These are phyloP conservation scores for Puma concolor DNA, from an alignment of 2,113 vertebrate species.

Conservation along the genomic window DNA sequence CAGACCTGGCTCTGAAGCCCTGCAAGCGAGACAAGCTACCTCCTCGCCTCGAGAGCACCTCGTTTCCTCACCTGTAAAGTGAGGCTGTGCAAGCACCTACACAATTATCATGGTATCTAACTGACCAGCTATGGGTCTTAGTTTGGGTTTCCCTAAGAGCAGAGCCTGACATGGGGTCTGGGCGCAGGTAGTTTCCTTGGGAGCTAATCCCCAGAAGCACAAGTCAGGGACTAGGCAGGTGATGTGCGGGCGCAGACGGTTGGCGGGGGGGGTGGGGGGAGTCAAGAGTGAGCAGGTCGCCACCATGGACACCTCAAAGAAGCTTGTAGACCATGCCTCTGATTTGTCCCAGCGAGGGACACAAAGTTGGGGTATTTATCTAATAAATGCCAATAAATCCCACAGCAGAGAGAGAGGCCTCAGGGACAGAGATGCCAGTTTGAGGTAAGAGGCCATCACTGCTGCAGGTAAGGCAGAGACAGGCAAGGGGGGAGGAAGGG, in stretches of 20 bases:
- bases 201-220: not conserved
- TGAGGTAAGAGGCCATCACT: not conserved
- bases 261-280: not conserved
- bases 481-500: not conserved
- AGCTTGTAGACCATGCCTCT: accelerated
- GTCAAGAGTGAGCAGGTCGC: not conserved
- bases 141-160: not conserved
- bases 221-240: not conserved
- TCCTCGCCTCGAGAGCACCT: not conserved
- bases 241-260: no score
- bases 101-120: not conserved
- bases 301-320: not conserved
- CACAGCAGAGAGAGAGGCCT: not conserved
- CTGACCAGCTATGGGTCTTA: not conserved
- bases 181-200: not conserved
- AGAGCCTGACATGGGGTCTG: not conserved
- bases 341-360: accelerated
- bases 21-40: not conserved
- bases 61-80: not conserved
- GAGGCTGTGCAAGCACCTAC: not conserved
- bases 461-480: not conserved
- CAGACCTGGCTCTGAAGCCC: not conserved
- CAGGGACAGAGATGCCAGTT: no score
- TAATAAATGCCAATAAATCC: not conserved
- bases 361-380: not conserved